A percentile compares a stretch with the other conserved stretches of the same genome.
Evolutionary conservation across 2,888 invertebrate species (phyloP).

Genomic region (Caenorhabditis sp.): DNA sequence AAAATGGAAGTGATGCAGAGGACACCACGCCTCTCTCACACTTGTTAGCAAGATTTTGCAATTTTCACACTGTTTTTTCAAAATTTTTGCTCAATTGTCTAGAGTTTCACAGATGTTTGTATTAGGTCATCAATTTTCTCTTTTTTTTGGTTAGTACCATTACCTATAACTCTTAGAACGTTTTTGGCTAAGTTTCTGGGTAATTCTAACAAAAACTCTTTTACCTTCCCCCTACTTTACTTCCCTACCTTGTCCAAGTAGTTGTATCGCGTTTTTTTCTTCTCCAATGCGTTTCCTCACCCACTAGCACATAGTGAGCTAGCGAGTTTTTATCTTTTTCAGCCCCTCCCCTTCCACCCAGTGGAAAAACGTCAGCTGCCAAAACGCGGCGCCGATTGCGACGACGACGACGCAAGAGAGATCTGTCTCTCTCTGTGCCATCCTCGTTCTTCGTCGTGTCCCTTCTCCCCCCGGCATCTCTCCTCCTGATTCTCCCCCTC

Average conservation of each 20-base stretch:
- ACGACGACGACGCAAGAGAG: conserved; percentile 3
- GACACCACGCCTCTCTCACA: conserved; percentile 43
- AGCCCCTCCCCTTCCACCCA: conserved; percentile 38
- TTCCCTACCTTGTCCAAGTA: too few species aligned
- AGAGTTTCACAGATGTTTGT: background rate
- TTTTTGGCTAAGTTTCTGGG: too few species aligned
- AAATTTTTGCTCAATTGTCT: background rate
- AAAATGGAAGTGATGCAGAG: conserved; percentile 19
- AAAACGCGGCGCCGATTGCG: conserved; percentile 40
- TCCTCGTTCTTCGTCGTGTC: background rate
- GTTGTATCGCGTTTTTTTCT: conserved; percentile 8
- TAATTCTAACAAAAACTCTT: too few species aligned
- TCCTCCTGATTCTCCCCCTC: too few species aligned
- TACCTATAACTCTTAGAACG: too few species aligned
- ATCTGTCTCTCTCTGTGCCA: conserved; percentile 18
- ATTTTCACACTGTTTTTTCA: conserved; percentile 3
- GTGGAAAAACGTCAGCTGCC: conserved; percentile 61
- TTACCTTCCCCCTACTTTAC: too few species aligned
- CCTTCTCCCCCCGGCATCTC: too few species aligned
- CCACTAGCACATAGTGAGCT: conserved; percentile 26
- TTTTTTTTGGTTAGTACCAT: too few species aligned
- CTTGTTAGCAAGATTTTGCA: conserved; percentile 24
- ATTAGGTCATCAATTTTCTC: background rate
- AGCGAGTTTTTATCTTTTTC: conserved; percentile 57
- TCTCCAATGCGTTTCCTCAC: conserved; percentile 22